These are phyloP conservation scores for Paedocypris micromegethes DNA, from an alignment of 2,797 vertebrate genomes.

Conservation along the genomic window DNA sequence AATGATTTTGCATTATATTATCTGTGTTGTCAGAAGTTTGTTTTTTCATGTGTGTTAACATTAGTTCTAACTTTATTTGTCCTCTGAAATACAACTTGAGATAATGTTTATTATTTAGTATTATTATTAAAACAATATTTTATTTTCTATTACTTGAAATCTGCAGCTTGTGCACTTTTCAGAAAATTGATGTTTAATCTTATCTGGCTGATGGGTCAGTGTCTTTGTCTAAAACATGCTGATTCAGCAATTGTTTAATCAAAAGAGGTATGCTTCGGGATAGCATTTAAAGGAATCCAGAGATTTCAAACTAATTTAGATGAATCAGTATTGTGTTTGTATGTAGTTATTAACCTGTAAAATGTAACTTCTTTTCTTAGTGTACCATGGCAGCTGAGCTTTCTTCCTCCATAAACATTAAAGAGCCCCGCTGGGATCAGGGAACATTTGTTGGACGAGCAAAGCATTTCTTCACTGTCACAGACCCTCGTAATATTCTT, in stretches of 20 bases:
- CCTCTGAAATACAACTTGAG: no score
- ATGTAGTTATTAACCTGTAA: background rate
- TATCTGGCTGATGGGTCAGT: slow-evolving; percentile 56
- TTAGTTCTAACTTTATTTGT: no score
- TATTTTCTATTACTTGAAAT: background rate
- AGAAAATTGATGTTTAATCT: slow-evolving; percentile 42
- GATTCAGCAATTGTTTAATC: slow-evolving; percentile 54
- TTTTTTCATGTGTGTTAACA: no score
- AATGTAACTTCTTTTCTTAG: slow-evolving; percentile 40
- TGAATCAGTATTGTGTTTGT: background rate
- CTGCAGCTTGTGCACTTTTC: background rate
- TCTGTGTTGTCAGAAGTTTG: no score
- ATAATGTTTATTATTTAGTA: no score
- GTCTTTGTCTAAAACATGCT: slow-evolving; percentile 64
- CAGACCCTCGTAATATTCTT: slow-evolving; percentile 92
- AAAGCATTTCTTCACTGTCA: slow-evolving; percentile 97
- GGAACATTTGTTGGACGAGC: slow-evolving; percentile 89
- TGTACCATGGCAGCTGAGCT: slow-evolving; percentile 84
- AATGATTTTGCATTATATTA: no score
- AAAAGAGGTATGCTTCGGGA: slow-evolving; percentile 35
- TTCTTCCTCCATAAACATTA: slow-evolving; percentile 88
- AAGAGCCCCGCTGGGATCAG: slow-evolving; percentile 96
- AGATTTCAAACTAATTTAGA: background rate
- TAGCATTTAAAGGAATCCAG: background rate
- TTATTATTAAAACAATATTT: no score